Evolutionary conservation across 2,113 vertebrate genomes (phyloP).

Genomic region (Ceyx margarethae): DNA sequence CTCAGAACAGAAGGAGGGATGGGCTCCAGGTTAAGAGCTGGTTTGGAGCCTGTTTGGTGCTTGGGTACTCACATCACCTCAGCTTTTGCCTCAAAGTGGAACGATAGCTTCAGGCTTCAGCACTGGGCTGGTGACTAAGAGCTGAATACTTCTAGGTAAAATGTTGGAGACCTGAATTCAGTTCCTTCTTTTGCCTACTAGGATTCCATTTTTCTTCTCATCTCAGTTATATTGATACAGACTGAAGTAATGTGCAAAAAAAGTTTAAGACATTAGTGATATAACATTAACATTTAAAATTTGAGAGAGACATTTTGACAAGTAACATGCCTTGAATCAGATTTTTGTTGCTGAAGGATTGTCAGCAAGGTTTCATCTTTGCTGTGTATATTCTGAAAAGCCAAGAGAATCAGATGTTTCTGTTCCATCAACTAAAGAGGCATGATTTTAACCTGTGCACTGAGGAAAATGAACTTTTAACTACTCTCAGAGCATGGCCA

Average conservation of each 20-base stretch:
- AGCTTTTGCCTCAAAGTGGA: background rate
- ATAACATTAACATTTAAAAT: slow-evolving; percentile 56
- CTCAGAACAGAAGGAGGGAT: background rate
- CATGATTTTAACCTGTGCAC: background rate
- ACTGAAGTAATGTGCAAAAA: background rate
- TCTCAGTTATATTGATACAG: background rate
- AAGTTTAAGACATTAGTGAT: slow-evolving; percentile 9
- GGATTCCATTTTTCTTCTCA: background rate
- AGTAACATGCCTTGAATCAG: slow-evolving; percentile 60
- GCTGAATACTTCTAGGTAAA: background rate
- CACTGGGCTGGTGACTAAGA: background rate
- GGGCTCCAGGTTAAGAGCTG: background rate
- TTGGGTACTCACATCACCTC: background rate
- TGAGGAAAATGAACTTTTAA: background rate
- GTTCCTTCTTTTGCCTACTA: background rate
- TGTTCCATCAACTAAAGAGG: background rate
- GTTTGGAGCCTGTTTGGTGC: background rate
- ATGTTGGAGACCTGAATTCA: background rate
- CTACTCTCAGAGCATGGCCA: background rate
- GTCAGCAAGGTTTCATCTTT: slow-evolving; percentile 47
- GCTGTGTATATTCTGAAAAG: slow-evolving; percentile 37
- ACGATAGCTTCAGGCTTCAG: background rate
- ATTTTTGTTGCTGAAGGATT: slow-evolving; percentile 52
- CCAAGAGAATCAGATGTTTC: slow-evolving; percentile 38
- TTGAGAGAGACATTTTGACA: slow-evolving; percentile 55